Base-by-base conservation (phyloP, 1,140 invertebrate genomes). In the Drosophila pandora region DNA sequence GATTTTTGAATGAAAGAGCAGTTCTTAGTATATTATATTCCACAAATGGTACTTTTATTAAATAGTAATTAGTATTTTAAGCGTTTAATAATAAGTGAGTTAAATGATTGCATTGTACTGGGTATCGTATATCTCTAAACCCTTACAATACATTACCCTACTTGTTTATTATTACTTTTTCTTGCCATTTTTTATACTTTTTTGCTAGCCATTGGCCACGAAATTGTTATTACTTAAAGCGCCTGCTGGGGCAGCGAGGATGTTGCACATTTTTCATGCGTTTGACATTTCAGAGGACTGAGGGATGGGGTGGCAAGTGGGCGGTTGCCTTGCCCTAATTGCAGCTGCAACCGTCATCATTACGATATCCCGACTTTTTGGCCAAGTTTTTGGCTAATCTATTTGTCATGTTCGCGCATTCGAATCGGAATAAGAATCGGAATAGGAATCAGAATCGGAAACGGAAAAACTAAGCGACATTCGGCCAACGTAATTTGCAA, bases 321-420 rank as follows among this genome's bases (percentile, higher is more conserved):
- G 30, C 8, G 34, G 8, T 25, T 28, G 7, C 41, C 45, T 34
- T 58, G 63, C 55, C 47, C 65, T 80, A 79, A 84, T 76, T 85
- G 76, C 72, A 68, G 62, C 62, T 58, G 65, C 10, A 74, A 28
- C 43, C 61, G 73, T 85, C 80, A 84, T 84, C 82, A 85, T 84
- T 84, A 84, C 65, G 79, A 47, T n/a, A 39, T 23, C 55, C 53
- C 8, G 17, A 8, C 8, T 43, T 43, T 23, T 13, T 23, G 12
- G 52, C 65, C 67, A 70, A 70, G 64, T 69, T 70, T 69, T 69
- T 21, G 71, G 71, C 82, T 85, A 87, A 85, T 85, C 82, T 85
- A 85, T 85, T 85, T 85, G 82, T 85, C 82, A 82, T 87, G 83
- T 85, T 75, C 75, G 79, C 75, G 52, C 30, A 77, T 69, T 69